Evolutionary conservation across 2,888 invertebrate genomes (phyloP).

Genomic region (Andrena fulva): DNA sequence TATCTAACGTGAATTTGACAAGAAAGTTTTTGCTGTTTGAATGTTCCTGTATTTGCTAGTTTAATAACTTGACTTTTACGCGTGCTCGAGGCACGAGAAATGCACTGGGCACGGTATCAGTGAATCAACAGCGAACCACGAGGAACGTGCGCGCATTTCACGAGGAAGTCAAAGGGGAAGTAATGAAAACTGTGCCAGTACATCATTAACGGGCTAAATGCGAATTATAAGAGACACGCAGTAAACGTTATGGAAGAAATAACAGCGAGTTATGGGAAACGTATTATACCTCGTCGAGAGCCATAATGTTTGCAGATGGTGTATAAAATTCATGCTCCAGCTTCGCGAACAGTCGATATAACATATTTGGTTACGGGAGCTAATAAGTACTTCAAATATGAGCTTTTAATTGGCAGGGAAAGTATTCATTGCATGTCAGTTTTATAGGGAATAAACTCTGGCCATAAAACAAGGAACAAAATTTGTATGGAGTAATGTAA

Average conservation of each 20-base stretch:
- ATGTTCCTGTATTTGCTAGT: neutral
- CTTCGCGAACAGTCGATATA: neutral
- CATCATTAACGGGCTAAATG: slow-evolving; percentile 11
- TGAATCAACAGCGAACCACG: neutral
- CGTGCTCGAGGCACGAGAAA: neutral
- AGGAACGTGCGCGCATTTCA: neutral
- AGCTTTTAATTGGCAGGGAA: too few relatives aligned
- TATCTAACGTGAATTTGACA: slow-evolving; percentile 41
- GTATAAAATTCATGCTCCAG: neutral
- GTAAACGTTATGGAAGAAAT: neutral
- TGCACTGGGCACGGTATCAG: neutral
- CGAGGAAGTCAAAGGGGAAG: slow-evolving; percentile 13
- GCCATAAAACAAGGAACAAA: too few relatives aligned
- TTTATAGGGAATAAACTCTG: too few relatives aligned
- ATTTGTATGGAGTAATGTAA: too few relatives aligned
- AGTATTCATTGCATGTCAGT: too few relatives aligned
- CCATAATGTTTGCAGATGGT: neutral
- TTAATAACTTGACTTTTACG: neutral
- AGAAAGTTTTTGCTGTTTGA: neutral
- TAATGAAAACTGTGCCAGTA: neutral
- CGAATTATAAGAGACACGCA: neutral
- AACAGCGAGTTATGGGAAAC: neutral
- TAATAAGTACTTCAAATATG: too few relatives aligned
- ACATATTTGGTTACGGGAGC: too few relatives aligned
- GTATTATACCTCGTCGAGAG: neutral